Base-by-base conservation (phyloP, 1,140 invertebrate genomes). In the Heliconius eleuchia region DNA sequence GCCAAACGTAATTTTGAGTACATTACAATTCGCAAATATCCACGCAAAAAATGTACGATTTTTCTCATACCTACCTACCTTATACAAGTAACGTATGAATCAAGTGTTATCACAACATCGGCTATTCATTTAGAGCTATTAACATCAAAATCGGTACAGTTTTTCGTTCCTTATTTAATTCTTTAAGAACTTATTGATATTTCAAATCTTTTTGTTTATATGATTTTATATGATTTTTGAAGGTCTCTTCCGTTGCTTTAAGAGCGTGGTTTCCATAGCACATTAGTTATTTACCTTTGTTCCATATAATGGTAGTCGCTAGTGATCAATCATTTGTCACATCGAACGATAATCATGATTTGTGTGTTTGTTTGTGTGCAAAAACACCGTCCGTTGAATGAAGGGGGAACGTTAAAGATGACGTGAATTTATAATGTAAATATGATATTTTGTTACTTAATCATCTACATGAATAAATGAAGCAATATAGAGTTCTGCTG, bases 281-380 rank as follows among this genome's bases (percentile, higher is more conserved):
- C 71, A 70, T 74, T 74, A 27, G 19, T 55, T 80, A 79, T 80
- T 80, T 73, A 74, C 70, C 71, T 83, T 84, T 82, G 81, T 84
- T 85, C 74, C 52, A 70, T 77, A 77, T 88, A 87, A 88, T 85
- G 84, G 84, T 81, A 89, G 88, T 88, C 86, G 55, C 71, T 76
- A 79, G 83, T 85, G 83, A 89, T 89, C 87, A 86, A 89, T 89
- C 88, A 89, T 88, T 88, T 89, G 88, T 89, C 88, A 83, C 84
- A 83, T 82, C 83, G 81, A 79, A 73, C 82, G 84, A 88, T 89
- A 88, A 89, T 89, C 84, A 87, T 89, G 87, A 89, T 89, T 89
- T 89, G 88, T 89, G 87, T 84, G 84, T 88, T 83, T 76, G 84
- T 85, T 82, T 86, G 88, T 87, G 71, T 83, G 86, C 84, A 89